Evolutionary conservation across 92 coral and sea anemone species (phyloP).

Genomic region (Nematostella vectensis): DNA sequence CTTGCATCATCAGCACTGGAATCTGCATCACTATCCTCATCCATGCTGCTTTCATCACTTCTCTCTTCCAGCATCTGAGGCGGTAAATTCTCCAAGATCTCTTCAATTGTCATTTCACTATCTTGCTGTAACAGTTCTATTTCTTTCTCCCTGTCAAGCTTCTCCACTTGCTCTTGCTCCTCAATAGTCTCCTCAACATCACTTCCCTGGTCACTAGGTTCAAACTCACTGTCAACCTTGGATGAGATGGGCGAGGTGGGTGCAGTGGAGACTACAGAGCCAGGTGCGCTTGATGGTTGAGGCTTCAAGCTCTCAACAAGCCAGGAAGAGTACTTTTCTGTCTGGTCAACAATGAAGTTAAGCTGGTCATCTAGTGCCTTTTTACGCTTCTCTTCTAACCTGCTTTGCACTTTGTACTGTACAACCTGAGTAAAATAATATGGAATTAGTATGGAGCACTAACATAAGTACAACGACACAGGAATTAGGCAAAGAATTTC

Average conservation of each 20-base stretch:
- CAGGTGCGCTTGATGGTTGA: slow-evolving; percentile 60
- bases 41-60: slow-evolving; percentile 38
- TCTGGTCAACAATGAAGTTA: slow-evolving; percentile 96
- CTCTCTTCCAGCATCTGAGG: slow-evolving; percentile 82
- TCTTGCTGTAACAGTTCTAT: slow-evolving; percentile 70
- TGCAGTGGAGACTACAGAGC: slow-evolving; percentile 66
- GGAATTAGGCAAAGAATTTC: neutral
- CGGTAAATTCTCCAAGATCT: slow-evolving; percentile 71
- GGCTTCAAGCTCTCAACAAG: slow-evolving; percentile 86
- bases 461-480: neutral
- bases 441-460: too few relatives aligned
- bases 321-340: slow-evolving; percentile 99
- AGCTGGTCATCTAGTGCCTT: slow-evolving; percentile 94
- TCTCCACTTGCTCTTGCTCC: slow-evolving; percentile 55
- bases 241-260: slow-evolving; percentile 79
- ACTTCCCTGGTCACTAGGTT: slow-evolving; percentile 57
- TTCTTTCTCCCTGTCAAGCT: slow-evolving; percentile 65
- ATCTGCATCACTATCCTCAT: slow-evolving; percentile 40
- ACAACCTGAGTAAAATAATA: slow-evolving; percentile 65
- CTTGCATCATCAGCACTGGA: slow-evolving; percentile 24
- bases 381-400: slow-evolving; percentile 93
- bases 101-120: slow-evolving; percentile 86
- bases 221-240: slow-evolving; percentile 67
- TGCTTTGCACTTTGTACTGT: slow-evolving; percentile 91
- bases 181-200: slow-evolving; percentile 91